Percentiles rank a stretch among this genome's conserved stretches.
Evolutionary conservation across 2,888 invertebrate species (phyloP).

Genomic region (Sthenelais limicola): DNA sequence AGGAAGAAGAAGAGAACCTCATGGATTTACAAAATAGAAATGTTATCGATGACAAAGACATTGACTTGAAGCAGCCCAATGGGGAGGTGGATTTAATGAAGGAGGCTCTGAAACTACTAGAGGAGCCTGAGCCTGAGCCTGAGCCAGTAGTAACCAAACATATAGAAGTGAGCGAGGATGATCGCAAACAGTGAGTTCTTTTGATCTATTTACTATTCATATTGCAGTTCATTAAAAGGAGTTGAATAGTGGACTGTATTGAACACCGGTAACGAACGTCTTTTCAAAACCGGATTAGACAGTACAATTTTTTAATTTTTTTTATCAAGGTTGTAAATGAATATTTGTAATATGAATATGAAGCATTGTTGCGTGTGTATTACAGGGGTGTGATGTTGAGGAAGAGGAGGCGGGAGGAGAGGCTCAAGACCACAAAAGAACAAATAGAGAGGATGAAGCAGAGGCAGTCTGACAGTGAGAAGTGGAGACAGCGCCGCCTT

Average conservation of each 20-base stretch:
- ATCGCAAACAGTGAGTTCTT: conserved; percentile 8
- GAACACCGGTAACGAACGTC: too few relatives aligned
- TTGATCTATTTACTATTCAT: too few relatives aligned
- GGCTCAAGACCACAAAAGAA: conserved; percentile 63
- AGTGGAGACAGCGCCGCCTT: conserved; percentile 53
- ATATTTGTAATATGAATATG: too few relatives aligned
- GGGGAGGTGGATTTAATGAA: not conserved
- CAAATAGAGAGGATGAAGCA: conserved; percentile 64
- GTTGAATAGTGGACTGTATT: too few relatives aligned
- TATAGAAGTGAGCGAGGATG: not conserved
- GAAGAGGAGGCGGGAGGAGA: conserved; percentile 62
- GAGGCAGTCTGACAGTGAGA: conserved; percentile 63
- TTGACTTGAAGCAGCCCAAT: too few relatives aligned
- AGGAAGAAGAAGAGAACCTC: not conserved
- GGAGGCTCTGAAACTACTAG: not conserved
- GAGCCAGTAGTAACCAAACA: not conserved
- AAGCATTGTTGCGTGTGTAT: too few relatives aligned
- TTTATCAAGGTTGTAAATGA: too few relatives aligned
- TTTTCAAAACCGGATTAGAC: too few relatives aligned
- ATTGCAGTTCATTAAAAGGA: too few relatives aligned
- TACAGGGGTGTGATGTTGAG: conserved; percentile 52
- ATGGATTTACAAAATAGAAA: not conserved
- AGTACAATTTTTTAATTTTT: too few relatives aligned
- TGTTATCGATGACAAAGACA: too few relatives aligned
- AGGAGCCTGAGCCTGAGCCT: not conserved